These are phyloP conservation scores for Tanytarsus gracilentus DNA, from an alignment of 2,888 invertebrate species.

Conservation along the genomic window DNA sequence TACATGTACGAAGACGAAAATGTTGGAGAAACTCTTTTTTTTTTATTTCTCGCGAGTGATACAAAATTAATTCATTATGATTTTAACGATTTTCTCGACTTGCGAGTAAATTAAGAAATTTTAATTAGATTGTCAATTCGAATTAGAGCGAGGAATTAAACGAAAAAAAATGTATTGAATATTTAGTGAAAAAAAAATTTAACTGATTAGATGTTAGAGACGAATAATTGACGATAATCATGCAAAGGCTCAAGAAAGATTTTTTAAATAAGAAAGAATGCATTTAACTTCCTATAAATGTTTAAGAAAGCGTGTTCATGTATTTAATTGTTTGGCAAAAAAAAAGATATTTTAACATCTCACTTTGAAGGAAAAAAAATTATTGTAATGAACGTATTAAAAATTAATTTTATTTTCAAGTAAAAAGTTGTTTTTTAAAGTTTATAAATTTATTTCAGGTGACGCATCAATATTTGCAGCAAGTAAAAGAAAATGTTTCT, in stretches of 20 bases:
- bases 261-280: too few species aligned
- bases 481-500: neutral
- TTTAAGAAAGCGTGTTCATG: neutral
- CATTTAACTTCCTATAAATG: neutral
- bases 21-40: too few species aligned
- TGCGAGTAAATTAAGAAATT: neutral
- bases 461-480: slow-evolving; percentile 1
- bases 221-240: too few species aligned
- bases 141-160: slow-evolving; percentile 1
- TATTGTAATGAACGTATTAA: neutral
- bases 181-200: neutral
- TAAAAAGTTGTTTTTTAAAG: too few species aligned
- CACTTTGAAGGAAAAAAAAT: neutral
- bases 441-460: too few species aligned
- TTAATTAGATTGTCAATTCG: neutral
- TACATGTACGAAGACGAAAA: too few species aligned
- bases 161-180: neutral
- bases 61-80: too few species aligned
- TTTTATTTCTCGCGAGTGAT: too few species aligned
- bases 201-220: too few species aligned
- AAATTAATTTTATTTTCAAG: neutral
- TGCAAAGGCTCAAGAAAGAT: too few species aligned
- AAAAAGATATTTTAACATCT: neutral
- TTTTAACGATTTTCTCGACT: neutral
- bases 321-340: too few species aligned